Evolutionary conservation across 1,140 invertebrate species (phyloP), one percentile per base, ranked within the genome.

Genomic region (Brachionus plicatilis): DNA sequence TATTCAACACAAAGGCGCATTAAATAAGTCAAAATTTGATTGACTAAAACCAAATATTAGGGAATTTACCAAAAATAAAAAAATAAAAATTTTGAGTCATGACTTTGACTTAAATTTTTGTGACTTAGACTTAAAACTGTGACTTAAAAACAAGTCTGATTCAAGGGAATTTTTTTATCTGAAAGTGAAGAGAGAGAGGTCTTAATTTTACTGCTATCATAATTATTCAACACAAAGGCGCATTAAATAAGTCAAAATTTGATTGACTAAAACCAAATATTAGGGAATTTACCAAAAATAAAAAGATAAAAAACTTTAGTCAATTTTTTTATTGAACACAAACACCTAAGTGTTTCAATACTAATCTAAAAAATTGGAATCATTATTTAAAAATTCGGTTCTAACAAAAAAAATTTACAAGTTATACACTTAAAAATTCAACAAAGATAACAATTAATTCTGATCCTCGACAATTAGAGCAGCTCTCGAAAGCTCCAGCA

Each of bases 311-410:
- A 20, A 41, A 41, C 14, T 24, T 20, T 9, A 41, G 17, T 41
- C n/a, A 20, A 43, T 72, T 41, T 47, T 17, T 72, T 72, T 72
- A 72, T 72, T 72, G 37, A 72, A 17, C 8, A 72, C 33, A 43
- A 72, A 72, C 17, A 20, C 17, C 17, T 41, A 37, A 41, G 41
- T 20, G 20, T 20, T 9, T 72, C 41, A 72, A 72, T 41, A 72
- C 68, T 50, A 76, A 50, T 76, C 72, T 76, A 76, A 76, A 76
- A 76, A 76, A 76, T 50, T 50, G 43, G 72, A 76, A 27, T 60
- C 53, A 60, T 20, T 50, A 12, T 50, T 53, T 76, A 7, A 76
- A 76, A 50, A 76, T 76, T 50, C 72, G 45, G 45, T 8, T 47
- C 20, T 37, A 50, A 76, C 41, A 76, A 47, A 76, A 76, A 53